phyloP scores from a whole-genome alignment of 1,140 invertebrate species.

The Melanaphis sacchari region DNA sequence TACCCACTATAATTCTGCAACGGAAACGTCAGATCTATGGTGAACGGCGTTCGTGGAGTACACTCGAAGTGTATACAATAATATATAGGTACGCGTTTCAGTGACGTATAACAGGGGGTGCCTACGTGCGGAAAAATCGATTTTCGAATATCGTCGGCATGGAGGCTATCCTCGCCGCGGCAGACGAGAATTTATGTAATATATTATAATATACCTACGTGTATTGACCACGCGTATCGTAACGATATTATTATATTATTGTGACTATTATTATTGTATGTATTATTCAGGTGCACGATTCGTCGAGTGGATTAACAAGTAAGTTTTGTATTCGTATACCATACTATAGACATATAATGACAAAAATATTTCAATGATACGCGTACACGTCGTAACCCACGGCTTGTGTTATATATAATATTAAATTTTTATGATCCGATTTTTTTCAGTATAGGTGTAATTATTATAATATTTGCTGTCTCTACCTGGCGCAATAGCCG shows the following conservation, averaged over 20 bases:
- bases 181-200: not conserved
- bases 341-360: not conserved
- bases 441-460: not conserved
- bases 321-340: not conserved
- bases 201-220: not conserved
- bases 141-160: not conserved
- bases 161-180: not conserved
- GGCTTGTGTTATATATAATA: not conserved
- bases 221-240: not conserved
- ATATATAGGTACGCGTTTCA: not conserved
- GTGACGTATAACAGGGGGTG: not conserved
- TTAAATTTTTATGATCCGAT: not conserved
- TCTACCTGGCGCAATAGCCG: not conserved
- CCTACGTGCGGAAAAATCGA: slow-evolving; percentile 55
- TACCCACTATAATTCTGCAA: no score
- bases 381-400: not conserved
- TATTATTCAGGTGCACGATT: not conserved
- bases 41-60: no score
- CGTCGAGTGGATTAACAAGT: not conserved
- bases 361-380: not conserved
- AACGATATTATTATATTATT: not conserved
- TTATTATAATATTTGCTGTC: not conserved
- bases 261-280: not conserved
- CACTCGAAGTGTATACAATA: not conserved
- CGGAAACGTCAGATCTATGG: no score